Evolutionary conservation across 2,797 vertebrate species (phyloP), one percentile per base, ranked within the genome.

Genomic region (Remorina albescens): DNA sequence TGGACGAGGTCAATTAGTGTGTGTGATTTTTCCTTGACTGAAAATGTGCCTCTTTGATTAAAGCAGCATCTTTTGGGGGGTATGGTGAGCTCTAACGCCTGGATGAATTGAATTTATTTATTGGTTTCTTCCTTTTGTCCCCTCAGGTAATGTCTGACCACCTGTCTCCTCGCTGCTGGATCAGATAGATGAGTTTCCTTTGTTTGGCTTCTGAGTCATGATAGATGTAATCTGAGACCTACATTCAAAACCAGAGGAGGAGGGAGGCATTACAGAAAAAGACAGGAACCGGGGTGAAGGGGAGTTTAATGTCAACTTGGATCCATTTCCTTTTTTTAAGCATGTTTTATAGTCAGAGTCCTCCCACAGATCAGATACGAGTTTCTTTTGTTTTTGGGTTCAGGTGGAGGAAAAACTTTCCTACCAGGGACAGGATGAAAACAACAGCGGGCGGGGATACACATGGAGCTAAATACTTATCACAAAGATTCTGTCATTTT

Each of bases 171-270:
- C 8, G n/a, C 12, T 61, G 50, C 46, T 3, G 59, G 67, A 50
- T 75, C 11, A 74, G 30, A 68, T 11, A 60, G 44, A 53, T 26
- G 12, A 47, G 19, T 39, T 71, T 71, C 16, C 37, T 65, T 58
- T 49, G 25, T 68, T 18, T 47, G 19, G 15, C 30, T 42, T 72
- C 34, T 68, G 30, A 49, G 5, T 62, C 26, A 18, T 23, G 50
- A 44, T 32, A 41, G 41, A 39, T 37, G 8, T 8, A 15, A 59
- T 59, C 34, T 13, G 9, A 61, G n/a, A 66, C 61, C 25, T 36
- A n/a, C 37, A n/a, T 41, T 69, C 46, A 32, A 62, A 49, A 9
- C 18, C n/a, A 25, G 8, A 8, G 18, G 19, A 34, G 25, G 25
- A 36, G 30, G 6, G 56, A 7, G 15, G 46, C 13, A 8, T 37